Evolutionary conservation across 2,888 invertebrate species (phyloP).

Genomic region (Coelinius sp.): DNA sequence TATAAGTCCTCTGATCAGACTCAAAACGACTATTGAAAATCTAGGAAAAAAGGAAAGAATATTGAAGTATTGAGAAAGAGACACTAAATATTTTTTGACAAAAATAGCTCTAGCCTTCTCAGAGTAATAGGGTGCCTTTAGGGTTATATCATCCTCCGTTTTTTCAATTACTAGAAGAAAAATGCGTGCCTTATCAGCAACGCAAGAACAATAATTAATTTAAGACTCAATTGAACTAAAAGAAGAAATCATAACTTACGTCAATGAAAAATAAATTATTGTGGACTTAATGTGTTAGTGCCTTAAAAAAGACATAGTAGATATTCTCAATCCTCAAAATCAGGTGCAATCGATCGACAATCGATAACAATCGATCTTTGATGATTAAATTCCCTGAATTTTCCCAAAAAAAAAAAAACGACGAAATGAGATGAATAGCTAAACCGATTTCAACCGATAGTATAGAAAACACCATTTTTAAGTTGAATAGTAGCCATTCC

Average conservation of each 20-base stretch:
- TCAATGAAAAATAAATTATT: constrained; percentile 36
- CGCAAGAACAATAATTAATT: constrained; percentile 40
- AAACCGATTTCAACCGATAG: constrained; percentile 32
- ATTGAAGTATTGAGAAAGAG: constrained; percentile 6
- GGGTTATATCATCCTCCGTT: constrained; percentile 49
- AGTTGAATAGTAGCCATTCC: constrained; percentile 64
- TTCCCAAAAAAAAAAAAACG: constrained; percentile 11
- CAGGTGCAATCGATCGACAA: not conserved
- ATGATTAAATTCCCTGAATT: not conserved
- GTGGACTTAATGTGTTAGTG: constrained; percentile 48
- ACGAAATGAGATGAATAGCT: constrained; percentile 28
- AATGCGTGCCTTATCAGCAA: constrained; percentile 67
- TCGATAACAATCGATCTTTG: not conserved
- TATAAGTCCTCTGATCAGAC: constrained; percentile 16
- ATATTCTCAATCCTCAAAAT: not conserved
- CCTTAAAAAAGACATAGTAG: constrained; percentile 43
- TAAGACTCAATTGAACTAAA: constrained; percentile 39
- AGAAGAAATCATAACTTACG: constrained; percentile 28
- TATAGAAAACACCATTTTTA: constrained; percentile 48
- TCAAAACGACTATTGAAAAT: not conserved
- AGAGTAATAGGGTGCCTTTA: constrained; percentile 62
- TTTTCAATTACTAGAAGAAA: constrained; percentile 44
- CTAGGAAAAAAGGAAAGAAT: constrained; percentile 2
- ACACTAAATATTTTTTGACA: constrained; percentile 18
- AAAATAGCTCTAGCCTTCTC: constrained; percentile 10